Base-by-base conservation (phyloP, 2,888 invertebrate species). In the Zaprionus obscuricornis region DNA sequence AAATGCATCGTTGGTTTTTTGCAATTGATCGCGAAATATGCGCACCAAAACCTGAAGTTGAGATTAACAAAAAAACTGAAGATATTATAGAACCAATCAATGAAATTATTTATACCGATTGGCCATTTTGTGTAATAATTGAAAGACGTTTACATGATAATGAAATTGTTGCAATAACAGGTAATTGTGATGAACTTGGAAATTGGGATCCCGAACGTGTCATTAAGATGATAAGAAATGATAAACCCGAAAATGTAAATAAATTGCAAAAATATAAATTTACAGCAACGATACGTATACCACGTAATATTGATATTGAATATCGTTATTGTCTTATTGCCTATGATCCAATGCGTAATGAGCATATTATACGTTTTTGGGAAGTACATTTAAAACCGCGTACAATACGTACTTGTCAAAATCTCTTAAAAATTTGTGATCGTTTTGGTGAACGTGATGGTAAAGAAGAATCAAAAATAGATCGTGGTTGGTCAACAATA, bases 401-500 rank as follows among this genome's bases (percentile, higher is more conserved):
- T 63, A 79, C 91, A 0, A 75, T 82, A 1, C 47, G 65, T 2
- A 47, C 47, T 92, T 96, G 50, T 91, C 91, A 66, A 89, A 89
- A 74, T 85, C 87, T 64, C 87, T 69, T 88, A 66, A 55, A 56
- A 54, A 7, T 26, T 0, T 90, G 91, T 62, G 93, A 94, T 66
- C 89, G 89, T 42, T 96, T 95, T 90, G 96, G 96, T 24, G 91
- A 91, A 74, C 92, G 92, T 77, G 91, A 92, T 78, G 91, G 91
- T 71, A 91, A 92, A 75, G 91, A 92, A 7, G 89, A 90, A 17
- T 88, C 89, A 62, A 91, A 91, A 64, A 90, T 95, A n/a, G 94
- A 94, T 82, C 92, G 93, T 66, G 97, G 97, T 4, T 97, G 97
- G 97, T 91, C 96, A 13, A 96, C 94, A 16, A 92, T 92, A 62